phyloP scores from a whole-genome alignment of 1,140 invertebrate genomes.

The Cepaea nemoralis region DNA sequence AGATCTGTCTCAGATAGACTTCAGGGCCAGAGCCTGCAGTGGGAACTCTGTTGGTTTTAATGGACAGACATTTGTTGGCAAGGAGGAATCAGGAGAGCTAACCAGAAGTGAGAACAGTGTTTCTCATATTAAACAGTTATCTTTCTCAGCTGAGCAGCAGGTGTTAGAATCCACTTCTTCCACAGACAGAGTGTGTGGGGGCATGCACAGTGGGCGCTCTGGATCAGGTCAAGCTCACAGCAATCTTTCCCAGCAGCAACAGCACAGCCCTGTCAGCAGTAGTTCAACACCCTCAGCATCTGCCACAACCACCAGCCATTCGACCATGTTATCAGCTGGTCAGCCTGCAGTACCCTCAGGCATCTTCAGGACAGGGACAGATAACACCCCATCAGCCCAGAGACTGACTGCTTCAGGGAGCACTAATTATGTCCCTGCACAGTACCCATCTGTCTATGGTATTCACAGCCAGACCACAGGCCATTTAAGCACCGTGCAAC shows the following conservation, averaged over 20 bases:
- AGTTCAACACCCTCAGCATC: constrained; percentile 33
- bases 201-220: constrained; percentile 54
- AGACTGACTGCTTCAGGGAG: constrained; percentile 31
- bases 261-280: constrained; percentile 26
- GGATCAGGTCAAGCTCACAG: constrained; percentile 44
- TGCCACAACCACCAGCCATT: constrained; percentile 34
- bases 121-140: background rate
- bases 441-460: constrained; percentile 56
- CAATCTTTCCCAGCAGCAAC: constrained; percentile 29
- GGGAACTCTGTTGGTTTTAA: background rate
- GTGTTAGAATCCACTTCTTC: background rate
- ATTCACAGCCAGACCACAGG: constrained; percentile 46
- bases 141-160: constrained; percentile 1
- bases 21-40: background rate
- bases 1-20: background rate
- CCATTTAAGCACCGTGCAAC: constrained; percentile 40
- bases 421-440: constrained; percentile 37
- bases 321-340: constrained; percentile 55
- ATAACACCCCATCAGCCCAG: constrained; percentile 18
- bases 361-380: constrained; percentile 41
- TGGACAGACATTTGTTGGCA: background rate
- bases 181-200: constrained; percentile 44
- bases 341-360: constrained; percentile 49
- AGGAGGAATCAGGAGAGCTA: background rate
- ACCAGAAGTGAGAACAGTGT: background rate